phyloP scores from a whole-genome alignment of 2,113 vertebrate species.

The Arothron firmamentum region DNA sequence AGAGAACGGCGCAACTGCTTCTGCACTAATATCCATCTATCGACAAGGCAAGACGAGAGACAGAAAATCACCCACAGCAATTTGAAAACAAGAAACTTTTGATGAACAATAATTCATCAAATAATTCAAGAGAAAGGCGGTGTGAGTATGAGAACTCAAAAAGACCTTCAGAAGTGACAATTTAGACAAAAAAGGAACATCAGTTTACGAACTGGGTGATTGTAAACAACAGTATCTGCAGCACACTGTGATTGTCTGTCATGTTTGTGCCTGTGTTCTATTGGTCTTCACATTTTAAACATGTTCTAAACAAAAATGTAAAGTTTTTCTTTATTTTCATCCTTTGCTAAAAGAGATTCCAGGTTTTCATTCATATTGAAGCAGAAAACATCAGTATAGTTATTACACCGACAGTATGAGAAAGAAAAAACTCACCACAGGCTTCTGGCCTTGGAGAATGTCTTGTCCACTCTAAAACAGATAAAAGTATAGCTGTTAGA shows the following conservation, averaged over 20 bases:
- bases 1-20: background rate
- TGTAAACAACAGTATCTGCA: background rate
- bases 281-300: too few relatives aligned
- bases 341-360: background rate
- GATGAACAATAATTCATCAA: too few relatives aligned
- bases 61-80: background rate
- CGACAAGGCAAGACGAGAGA: too few relatives aligned
- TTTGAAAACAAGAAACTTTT: background rate
- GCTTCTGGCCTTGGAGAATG: conserved; percentile 69
- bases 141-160: too few relatives aligned
- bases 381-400: too few relatives aligned
- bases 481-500: conserved; percentile 3
- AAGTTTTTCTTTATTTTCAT: background rate
- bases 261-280: too few relatives aligned
- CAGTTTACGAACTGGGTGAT: background rate
- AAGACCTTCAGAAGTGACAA: too few relatives aligned
- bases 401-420: background rate
- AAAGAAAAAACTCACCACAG: conserved; percentile 59
- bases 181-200: background rate
- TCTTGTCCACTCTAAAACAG: conserved; percentile 72
- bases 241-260: too few relatives aligned
- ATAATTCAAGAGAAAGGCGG: too few relatives aligned
- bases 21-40: too few relatives aligned
- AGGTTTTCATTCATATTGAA: too few relatives aligned
- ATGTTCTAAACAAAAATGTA: background rate